phyloP scores from a whole-genome alignment of 37 sponge, comb jelly and placozoan genomes.

The Haliclona indistincta region DNA sequence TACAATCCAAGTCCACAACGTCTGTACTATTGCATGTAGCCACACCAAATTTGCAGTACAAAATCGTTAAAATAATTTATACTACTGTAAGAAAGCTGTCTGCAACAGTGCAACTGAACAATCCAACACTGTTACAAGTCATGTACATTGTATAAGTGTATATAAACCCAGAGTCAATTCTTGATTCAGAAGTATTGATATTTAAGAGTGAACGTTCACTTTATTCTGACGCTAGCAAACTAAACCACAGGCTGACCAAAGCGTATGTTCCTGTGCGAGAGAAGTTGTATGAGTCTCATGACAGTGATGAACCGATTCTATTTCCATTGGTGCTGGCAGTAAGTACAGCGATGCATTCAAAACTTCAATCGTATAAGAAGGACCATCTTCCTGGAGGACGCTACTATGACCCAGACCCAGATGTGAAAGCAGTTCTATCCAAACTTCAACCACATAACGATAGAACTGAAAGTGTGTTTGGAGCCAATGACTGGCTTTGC shows the following conservation, averaged over 20 bases:
- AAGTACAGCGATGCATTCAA: slow-evolving; percentile 23
- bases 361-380: slow-evolving; percentile 23
- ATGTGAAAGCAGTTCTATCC: slow-evolving; percentile 1
- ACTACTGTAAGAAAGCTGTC: too few relatives aligned
- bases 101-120: too few relatives aligned
- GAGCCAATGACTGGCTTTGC: slow-evolving; percentile 23
- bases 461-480: slow-evolving; percentile 36
- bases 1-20: too few relatives aligned
- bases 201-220: slow-evolving; percentile 26
- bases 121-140: too few relatives aligned
- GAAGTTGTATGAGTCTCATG: neutral
- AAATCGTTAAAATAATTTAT: too few relatives aligned
- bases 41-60: too few relatives aligned
- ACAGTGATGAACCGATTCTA: slow-evolving; percentile 2
- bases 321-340: slow-evolving; percentile 2
- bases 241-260: slow-evolving; percentile 21
- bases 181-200: slow-evolving; percentile 19
- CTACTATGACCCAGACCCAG: slow-evolving; percentile 14
- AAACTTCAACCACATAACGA: slow-evolving; percentile 30
- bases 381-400: slow-evolving; percentile 20
- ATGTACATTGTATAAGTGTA: too few relatives aligned
- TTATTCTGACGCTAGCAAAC: slow-evolving; percentile 24
- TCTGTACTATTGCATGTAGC: too few relatives aligned
- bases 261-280: neutral
- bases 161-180: neutral